phyloP scores from a whole-genome alignment of 2,113 vertebrate genomes.

The Pycnonotus jocosus region DNA sequence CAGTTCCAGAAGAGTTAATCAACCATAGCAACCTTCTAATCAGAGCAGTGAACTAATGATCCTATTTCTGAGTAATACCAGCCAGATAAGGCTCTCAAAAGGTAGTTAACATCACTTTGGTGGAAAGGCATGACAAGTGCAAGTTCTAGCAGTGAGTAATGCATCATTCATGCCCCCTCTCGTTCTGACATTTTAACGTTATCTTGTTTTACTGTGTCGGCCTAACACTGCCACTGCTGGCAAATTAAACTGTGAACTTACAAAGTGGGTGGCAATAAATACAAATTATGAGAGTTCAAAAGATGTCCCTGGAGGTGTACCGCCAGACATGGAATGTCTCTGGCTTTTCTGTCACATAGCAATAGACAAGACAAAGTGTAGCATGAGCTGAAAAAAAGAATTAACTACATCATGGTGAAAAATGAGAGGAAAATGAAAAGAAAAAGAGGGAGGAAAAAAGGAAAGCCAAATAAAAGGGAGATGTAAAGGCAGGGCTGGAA shows the following conservation, averaged over 20 bases:
- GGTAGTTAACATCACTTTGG: constrained; percentile 84
- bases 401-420: constrained; percentile 66
- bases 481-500: constrained; percentile 10
- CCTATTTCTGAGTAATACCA: constrained; percentile 80
- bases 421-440: constrained; percentile 63
- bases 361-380: constrained; percentile 71
- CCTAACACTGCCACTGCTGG: constrained; percentile 81
- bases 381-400: constrained; percentile 61
- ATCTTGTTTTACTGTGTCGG: constrained; percentile 82
- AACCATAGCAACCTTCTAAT: constrained; percentile 78
- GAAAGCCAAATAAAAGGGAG: constrained; percentile 14
- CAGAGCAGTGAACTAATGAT: constrained; percentile 81
- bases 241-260: constrained; percentile 87
- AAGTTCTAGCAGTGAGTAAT: constrained; percentile 78
- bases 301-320: constrained; percentile 78
- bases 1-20: constrained; percentile 80
- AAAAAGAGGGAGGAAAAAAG: not conserved
- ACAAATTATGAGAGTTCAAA: constrained; percentile 84
- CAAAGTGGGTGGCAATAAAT: constrained; percentile 87
- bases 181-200: constrained; percentile 81
- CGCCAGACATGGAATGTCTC: constrained; percentile 74
- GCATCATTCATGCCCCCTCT: constrained; percentile 83
- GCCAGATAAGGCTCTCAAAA: constrained; percentile 82
- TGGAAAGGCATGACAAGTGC: constrained; percentile 78
- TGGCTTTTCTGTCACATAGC: constrained; percentile 75